phyloP scores from a whole-genome alignment of 2,888 invertebrate genomes.

The Acanthopleura granulata region DNA sequence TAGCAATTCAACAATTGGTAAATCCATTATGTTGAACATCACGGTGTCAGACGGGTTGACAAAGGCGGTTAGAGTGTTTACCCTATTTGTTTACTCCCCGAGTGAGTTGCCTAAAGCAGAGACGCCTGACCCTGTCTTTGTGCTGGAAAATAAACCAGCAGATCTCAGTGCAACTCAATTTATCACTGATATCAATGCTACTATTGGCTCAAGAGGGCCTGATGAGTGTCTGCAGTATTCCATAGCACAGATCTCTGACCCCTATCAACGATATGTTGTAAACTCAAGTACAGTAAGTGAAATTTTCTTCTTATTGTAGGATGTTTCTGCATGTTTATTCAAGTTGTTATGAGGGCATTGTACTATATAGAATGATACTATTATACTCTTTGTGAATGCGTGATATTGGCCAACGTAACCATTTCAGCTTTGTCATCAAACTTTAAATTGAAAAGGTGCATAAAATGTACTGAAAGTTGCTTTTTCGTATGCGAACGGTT shows the following conservation, averaged over 20 bases:
- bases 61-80: not conserved
- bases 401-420: no score
- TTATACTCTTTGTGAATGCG: no score
- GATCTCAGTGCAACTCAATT: not conserved
- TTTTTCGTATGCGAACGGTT: no score
- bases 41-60: not conserved
- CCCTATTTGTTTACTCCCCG: not conserved
- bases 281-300: not conserved
- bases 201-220: not conserved
- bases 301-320: not conserved
- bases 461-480: no score
- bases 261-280: not conserved
- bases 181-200: not conserved
- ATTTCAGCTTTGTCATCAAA: no score
- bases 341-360: no score
- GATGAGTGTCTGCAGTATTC: conserved; percentile 12
- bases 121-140: not conserved
- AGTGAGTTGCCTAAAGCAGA: not conserved
- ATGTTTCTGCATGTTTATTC: no score
- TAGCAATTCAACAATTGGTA: conserved; percentile 2
- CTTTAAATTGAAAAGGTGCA: no score
- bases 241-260: not conserved
- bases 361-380: no score
- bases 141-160: not conserved
- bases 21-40: not conserved